These are phyloP conservation scores for Ovibos moschatus DNA, from an alignment of 2,113 vertebrate genomes.

Conservation along the genomic window DNA sequence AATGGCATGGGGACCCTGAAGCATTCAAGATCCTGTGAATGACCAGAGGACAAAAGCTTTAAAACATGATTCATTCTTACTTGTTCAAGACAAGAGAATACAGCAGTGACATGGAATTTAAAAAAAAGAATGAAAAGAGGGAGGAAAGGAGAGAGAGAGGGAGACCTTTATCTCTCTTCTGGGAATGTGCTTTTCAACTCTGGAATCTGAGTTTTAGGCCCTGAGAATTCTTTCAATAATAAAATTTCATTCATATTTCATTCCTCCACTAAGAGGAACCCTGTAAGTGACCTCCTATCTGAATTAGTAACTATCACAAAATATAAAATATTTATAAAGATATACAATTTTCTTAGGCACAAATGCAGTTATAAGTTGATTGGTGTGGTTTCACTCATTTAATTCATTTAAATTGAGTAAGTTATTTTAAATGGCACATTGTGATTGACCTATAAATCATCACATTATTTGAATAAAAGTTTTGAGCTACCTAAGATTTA, in stretches of 20 bases:
- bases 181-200: background rate
- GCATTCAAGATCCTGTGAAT: background rate
- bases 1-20: background rate
- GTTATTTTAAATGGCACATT: conserved; percentile 16
- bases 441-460: conserved; percentile 34
- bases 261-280: background rate
- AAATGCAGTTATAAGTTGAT: background rate
- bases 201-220: background rate
- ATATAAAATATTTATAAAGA: conserved; percentile 35
- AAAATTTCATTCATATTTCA: background rate
- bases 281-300: background rate
- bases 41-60: conserved; percentile 8
- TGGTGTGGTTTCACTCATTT: background rate
- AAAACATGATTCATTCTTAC: background rate
- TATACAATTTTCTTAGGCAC: background rate
- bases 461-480: background rate
- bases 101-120: background rate
- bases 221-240: background rate
- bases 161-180: background rate
- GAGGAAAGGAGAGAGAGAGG: no score
- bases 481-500: conserved; percentile 33
- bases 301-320: conserved; percentile 27
- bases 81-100: background rate
- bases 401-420: conserved; percentile 11
- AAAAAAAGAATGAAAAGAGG: background rate